phyloP scores from a whole-genome alignment of 2,888 invertebrate species.

The Drosophila merina region DNA sequence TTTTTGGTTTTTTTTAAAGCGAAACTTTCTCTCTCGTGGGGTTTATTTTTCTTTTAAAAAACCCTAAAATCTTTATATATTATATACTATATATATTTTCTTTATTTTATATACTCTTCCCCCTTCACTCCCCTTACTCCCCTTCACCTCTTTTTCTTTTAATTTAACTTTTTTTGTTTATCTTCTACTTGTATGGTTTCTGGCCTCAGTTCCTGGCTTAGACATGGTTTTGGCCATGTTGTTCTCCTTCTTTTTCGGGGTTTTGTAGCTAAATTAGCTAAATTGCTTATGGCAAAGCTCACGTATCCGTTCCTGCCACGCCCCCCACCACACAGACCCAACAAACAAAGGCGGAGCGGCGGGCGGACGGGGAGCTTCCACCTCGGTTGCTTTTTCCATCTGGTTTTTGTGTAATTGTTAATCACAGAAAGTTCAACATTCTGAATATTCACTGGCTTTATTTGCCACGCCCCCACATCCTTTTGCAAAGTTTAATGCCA shows the following conservation, averaged over 20 bases:
- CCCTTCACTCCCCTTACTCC: not conserved
- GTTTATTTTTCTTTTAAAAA: too few species aligned
- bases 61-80: too few species aligned
- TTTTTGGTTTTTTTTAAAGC: too few species aligned
- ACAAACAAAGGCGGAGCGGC: not conserved
- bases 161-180: conserved; percentile 46
- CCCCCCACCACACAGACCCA: not conserved
- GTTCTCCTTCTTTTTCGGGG: conserved; percentile 1
- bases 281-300: conserved; percentile 80
- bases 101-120: not conserved
- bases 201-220: conserved; percentile 60
- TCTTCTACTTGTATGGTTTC: conserved; percentile 68
- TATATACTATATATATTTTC: not conserved
- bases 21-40: too few species aligned
- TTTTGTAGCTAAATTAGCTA: conserved; percentile 67
- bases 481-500: not conserved
- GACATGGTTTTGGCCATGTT: conserved; percentile 5
- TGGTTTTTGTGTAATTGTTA: conserved; percentile 70
- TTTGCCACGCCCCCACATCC: not conserved
- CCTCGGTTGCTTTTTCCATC: conserved; percentile 38
- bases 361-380: conserved; percentile 5
- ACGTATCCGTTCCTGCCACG: conserved; percentile 65
- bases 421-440: conserved; percentile 62
- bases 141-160: not conserved
- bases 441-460: not conserved